Evolutionary conservation across 64 coral and sea anemone species (phyloP).

Genomic region (Actinia equina): DNA sequence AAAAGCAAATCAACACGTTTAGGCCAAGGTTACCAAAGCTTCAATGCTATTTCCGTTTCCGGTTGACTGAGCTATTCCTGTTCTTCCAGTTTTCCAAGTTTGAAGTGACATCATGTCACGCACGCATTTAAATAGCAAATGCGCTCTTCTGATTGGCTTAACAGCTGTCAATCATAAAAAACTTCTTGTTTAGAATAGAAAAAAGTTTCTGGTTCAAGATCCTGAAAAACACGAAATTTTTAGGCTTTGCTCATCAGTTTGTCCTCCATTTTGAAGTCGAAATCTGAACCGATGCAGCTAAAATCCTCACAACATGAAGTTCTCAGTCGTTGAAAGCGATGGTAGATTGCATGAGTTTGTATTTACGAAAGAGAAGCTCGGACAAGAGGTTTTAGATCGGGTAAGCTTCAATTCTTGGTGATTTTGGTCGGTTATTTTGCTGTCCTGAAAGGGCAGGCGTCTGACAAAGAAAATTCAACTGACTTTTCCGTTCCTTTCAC

Average conservation of each 20-base stretch:
- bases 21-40: background rate
- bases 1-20: background rate
- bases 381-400: conserved; percentile 65
- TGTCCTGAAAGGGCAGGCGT: conserved; percentile 27
- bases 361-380: conserved; percentile 60
- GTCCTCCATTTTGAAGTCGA: conserved; percentile 10
- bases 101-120: conserved; percentile 15
- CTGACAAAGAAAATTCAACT: conserved; percentile 30
- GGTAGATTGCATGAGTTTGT: conserved; percentile 57
- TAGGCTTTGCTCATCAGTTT: conserved; percentile 1
- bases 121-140: background rate
- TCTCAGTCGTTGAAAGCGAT: conserved; percentile 40
- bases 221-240: conserved; percentile 38
- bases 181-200: conserved; percentile 38
- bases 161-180: conserved; percentile 14
- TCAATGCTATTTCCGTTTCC: conserved; percentile 1
- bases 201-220: conserved; percentile 18
- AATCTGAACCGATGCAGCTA: background rate
- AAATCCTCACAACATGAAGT: conserved; percentile 36
- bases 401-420: conserved; percentile 9
- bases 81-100: conserved; percentile 57
- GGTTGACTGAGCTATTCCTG: conserved; percentile 33
- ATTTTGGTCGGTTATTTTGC: background rate
- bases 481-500: background rate
- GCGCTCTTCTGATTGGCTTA: conserved; percentile 50